phyloP scores from a whole-genome alignment of 2,888 invertebrate genomes.

The Osedax frankpressi region DNA sequence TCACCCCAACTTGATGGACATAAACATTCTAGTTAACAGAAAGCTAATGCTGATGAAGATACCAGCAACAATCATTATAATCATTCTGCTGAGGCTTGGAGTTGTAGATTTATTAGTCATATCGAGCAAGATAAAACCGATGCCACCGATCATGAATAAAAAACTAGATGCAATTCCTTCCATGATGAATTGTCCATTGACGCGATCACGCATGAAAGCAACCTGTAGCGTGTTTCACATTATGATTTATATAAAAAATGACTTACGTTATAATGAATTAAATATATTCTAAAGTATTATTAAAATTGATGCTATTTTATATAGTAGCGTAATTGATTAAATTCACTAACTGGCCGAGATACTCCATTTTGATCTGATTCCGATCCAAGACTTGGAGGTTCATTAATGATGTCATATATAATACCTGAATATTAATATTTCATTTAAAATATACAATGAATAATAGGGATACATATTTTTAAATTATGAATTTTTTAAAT shows the following conservation, averaged over 20 bases:
- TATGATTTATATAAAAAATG: too few relatives aligned
- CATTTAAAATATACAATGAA: too few relatives aligned
- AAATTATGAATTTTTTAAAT: too few relatives aligned
- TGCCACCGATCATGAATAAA: slow-evolving; percentile 83
- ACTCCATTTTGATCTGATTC: slow-evolving; percentile 96
- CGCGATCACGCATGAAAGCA: slow-evolving; percentile 93
- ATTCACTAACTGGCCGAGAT: slow-evolving; percentile 66
- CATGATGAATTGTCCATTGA: slow-evolving; percentile 98
- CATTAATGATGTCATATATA: slow-evolving; percentile 96
- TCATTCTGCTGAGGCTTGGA: slow-evolving; percentile 68
- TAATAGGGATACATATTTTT: too few relatives aligned
- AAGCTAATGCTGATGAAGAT: slow-evolving; percentile 83
- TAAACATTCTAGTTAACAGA: slow-evolving; percentile 89
- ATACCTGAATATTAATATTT: slow-evolving; percentile 57
- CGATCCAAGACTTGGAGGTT: slow-evolving; percentile 85
- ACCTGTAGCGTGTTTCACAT: slow-evolving; percentile 57
- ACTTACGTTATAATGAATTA: too few relatives aligned
- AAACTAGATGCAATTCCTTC: slow-evolving; percentile 95
- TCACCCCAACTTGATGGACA: slow-evolving; percentile 87
- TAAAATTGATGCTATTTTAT: too few relatives aligned
- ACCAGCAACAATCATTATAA: slow-evolving; percentile 79
- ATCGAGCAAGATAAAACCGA: slow-evolving; percentile 90
- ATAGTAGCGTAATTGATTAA: background rate
- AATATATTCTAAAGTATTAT: too few relatives aligned
- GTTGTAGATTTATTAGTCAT: slow-evolving; percentile 79